Evolutionary conservation across 2,113 vertebrate genomes (phyloP).

Genomic region (Montifringilla adamsi): DNA sequence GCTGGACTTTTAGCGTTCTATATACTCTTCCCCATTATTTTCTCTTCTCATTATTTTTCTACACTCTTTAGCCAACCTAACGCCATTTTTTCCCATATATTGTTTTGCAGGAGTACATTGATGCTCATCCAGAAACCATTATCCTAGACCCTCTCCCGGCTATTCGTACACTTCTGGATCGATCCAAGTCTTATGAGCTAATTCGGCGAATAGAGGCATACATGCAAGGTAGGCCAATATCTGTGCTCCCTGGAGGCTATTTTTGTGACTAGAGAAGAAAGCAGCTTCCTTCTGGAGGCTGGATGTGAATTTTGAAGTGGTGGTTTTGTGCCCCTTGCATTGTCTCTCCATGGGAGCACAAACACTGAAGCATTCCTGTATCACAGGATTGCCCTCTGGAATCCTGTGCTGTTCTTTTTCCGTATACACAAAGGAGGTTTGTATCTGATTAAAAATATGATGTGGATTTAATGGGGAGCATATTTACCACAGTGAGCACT

Average conservation of each 20-base stretch:
- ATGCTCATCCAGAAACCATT: slow-evolving; percentile 96
- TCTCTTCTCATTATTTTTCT: neutral
- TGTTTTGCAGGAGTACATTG: slow-evolving; percentile 90
- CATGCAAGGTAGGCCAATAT: slow-evolving; percentile 86
- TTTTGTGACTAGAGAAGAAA: neutral
- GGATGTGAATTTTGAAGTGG: neutral
- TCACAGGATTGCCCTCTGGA: neutral
- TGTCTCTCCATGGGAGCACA: neutral
- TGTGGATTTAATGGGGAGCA: neutral
- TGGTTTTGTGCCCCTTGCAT: neutral
- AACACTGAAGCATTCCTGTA: neutral
- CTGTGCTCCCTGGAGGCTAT: neutral
- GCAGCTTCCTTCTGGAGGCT: neutral
- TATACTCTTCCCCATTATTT: neutral
- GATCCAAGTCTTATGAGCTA: slow-evolving; percentile 97
- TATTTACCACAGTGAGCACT: neutral
- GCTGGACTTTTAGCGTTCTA: neutral
- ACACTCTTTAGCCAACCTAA: neutral
- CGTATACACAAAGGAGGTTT: neutral
- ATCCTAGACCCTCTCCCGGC: slow-evolving; percentile 95
- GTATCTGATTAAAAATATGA: neutral
- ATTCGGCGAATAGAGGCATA: slow-evolving; percentile 92
- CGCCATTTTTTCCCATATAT: neutral
- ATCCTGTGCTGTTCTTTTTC: neutral
- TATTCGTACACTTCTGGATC: slow-evolving; percentile 93